These are phyloP conservation scores for Tachina fera DNA, from an alignment of 2,888 invertebrate species.

Conservation along the genomic window DNA sequence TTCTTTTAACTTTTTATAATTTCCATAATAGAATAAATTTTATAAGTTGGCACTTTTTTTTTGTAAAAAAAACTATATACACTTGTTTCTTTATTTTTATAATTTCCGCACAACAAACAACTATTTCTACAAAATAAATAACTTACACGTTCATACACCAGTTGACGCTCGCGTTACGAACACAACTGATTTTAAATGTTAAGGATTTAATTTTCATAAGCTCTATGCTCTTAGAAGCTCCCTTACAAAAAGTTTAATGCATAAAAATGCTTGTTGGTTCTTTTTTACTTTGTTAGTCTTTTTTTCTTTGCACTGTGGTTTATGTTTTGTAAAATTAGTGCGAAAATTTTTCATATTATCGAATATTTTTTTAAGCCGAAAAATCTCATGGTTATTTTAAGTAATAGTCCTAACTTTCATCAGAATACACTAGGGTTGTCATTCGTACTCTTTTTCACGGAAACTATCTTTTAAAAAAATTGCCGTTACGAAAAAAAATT, in stretches of 20 bases:
- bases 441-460: too few species aligned
- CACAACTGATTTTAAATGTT: slow-evolving; percentile 65
- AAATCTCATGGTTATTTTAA: background rate
- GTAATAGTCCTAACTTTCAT: too few species aligned
- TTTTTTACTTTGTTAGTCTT: background rate
- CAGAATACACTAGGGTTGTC: too few species aligned
- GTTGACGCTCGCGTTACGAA: slow-evolving; percentile 64
- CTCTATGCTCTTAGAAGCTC: slow-evolving; percentile 59
- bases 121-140: slow-evolving; percentile 6
- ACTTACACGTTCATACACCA: slow-evolving; percentile 35
- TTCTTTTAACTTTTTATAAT: background rate
- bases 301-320: slow-evolving; percentile 30
- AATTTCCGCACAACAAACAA: slow-evolving; percentile 24
- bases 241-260: slow-evolving; percentile 21
- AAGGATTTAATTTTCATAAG: slow-evolving; percentile 57
- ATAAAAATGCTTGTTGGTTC: slow-evolving; percentile 4
- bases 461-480: too few species aligned
- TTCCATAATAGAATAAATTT: background rate
- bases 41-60: slow-evolving; percentile 1
- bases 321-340: background rate
- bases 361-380: background rate
- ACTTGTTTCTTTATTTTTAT: slow-evolving; percentile 7
- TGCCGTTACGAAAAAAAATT: too few species aligned
- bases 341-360: background rate
- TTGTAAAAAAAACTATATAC: slow-evolving; percentile 20